Evolutionary conservation across 2,888 invertebrate genomes (phyloP).

Genomic region (Megastigmus dorsalis): DNA sequence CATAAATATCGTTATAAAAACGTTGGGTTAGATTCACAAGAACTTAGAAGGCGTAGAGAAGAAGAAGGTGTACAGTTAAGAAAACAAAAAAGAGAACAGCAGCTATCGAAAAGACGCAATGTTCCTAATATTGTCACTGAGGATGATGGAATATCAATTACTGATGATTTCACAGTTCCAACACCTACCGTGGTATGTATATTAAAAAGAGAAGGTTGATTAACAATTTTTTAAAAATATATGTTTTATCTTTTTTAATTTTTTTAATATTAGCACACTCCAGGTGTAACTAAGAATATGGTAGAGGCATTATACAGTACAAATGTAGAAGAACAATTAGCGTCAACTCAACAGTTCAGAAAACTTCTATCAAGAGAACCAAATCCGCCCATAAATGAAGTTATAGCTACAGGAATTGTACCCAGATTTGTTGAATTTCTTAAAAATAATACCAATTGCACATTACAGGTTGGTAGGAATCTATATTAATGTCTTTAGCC

Average conservation of each 20-base stretch:
- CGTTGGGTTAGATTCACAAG: slow-evolving; percentile 92
- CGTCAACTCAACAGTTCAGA: slow-evolving; percentile 93
- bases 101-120: slow-evolving; percentile 93
- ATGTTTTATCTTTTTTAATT: not conserved
- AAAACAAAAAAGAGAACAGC: slow-evolving; percentile 96
- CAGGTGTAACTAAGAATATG: slow-evolving; percentile 86
- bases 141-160: slow-evolving; percentile 65
- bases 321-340: slow-evolving; percentile 86
- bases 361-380: slow-evolving; percentile 95
- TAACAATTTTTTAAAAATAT: slow-evolving; percentile 16
- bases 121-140: slow-evolving; percentile 76
- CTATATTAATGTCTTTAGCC: too few species aligned
- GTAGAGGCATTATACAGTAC: slow-evolving; percentile 87
- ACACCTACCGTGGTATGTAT: slow-evolving; percentile 22
- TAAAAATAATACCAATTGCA: slow-evolving; percentile 86
- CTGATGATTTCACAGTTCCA: slow-evolving; percentile 62
- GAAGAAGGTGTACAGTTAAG: slow-evolving; percentile 97
- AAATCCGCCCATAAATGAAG: slow-evolving; percentile 98
- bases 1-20: slow-evolving; percentile 97
- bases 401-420: slow-evolving; percentile 94
- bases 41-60: slow-evolving; percentile 92
- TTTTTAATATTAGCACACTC: slow-evolving; percentile 73
- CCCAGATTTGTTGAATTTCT: slow-evolving; percentile 95
- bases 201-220: not conserved
- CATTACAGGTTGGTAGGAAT: slow-evolving; percentile 86